These are phyloP conservation scores for Eurypyga helias DNA, from an alignment of 2,113 vertebrate species.

Conservation along the genomic window DNA sequence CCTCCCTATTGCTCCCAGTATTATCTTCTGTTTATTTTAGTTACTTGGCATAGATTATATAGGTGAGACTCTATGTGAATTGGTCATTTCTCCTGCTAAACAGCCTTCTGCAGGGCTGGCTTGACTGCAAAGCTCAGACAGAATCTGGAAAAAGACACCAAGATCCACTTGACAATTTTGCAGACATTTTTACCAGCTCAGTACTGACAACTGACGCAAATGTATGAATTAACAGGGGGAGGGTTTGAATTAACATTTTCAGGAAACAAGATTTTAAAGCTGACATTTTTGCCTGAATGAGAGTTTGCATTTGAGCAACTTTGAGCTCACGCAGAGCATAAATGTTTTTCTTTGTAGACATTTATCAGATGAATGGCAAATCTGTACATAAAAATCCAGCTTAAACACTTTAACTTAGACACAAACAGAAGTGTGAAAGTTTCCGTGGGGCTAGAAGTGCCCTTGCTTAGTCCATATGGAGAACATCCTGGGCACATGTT, in stretches of 20 bases:
- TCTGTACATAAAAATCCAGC: background rate
- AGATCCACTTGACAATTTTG: background rate
- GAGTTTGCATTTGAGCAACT: background rate
- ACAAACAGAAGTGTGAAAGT: background rate
- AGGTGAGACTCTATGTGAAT: background rate
- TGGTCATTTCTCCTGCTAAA: background rate
- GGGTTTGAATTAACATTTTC: constrained; percentile 40
- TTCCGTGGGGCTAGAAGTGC: background rate
- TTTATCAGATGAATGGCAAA: background rate
- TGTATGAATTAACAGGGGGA: constrained; percentile 8
- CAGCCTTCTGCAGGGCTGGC: background rate
- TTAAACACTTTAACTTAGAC: background rate
- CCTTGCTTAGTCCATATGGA: background rate
- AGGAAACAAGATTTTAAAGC: constrained; percentile 39
- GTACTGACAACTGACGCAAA: background rate
- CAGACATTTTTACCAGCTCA: background rate
- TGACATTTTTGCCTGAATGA: constrained; percentile 14
- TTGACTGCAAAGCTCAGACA: background rate
- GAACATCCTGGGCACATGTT: background rate
- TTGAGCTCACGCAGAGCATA: background rate
- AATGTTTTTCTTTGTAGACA: background rate
- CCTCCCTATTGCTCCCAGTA: background rate
- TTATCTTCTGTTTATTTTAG: background rate
- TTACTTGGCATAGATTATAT: background rate
- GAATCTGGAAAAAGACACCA: background rate